These are phyloP conservation scores for Jaculus jaculus DNA, from an alignment of 2,113 vertebrate species.

Conservation along the genomic window DNA sequence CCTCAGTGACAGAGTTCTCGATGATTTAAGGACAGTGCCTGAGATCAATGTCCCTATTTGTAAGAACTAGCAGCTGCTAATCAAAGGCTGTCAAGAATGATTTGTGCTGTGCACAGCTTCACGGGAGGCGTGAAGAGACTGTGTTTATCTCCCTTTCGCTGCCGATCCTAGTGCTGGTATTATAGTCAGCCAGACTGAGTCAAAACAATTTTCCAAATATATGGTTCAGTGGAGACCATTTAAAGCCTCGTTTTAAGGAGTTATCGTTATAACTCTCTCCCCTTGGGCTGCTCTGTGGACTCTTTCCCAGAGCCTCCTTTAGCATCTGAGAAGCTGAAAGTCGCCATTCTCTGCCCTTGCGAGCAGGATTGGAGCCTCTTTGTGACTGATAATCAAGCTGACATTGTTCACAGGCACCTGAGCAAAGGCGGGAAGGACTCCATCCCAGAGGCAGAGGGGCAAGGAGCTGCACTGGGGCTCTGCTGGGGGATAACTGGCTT, in stretches of 20 bases:
- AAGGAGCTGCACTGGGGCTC: background rate
- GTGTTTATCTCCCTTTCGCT: conserved; percentile 53
- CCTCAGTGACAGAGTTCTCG: background rate
- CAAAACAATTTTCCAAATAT: conserved; percentile 77
- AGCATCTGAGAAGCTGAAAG: conserved; percentile 32
- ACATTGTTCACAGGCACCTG: background rate
- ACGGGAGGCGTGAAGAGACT: conserved; percentile 2
- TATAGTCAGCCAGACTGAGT: conserved; percentile 54
- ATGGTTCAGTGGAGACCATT: conserved; percentile 61
- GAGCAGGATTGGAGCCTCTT: background rate
- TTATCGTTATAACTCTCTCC: conserved; percentile 39
- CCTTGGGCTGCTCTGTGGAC: conserved; percentile 12
- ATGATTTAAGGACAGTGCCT: background rate
- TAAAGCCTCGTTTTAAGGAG: conserved; percentile 68
- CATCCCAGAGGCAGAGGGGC: background rate
- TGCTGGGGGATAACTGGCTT: background rate
- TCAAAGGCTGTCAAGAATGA: conserved; percentile 9
- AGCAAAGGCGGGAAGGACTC: background rate
- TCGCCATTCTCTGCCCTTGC: background rate
- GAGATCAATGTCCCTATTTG: background rate
- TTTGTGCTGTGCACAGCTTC: background rate
- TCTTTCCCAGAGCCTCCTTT: conserved; percentile 46
- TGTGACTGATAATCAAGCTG: background rate
- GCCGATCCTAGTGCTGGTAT: conserved; percentile 56
- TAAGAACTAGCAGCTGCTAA: conserved; percentile 26